Evolutionary conservation across 2,888 invertebrate species (phyloP).

Genomic region (Spilosoma lubricipeda): DNA sequence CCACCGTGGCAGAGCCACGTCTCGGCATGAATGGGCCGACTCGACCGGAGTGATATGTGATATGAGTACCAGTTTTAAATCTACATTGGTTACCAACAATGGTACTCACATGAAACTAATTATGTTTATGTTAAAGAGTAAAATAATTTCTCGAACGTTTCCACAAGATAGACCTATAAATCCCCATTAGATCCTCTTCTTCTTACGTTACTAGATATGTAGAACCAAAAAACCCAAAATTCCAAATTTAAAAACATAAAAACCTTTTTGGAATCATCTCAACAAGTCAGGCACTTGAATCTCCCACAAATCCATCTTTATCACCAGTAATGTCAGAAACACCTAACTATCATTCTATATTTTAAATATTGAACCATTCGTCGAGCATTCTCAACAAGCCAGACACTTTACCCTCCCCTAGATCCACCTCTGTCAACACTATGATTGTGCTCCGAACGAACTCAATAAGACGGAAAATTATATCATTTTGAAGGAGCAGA

Average conservation of each 20-base stretch:
- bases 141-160: too few species aligned
- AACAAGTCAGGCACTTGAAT: background rate
- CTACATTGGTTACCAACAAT: too few species aligned
- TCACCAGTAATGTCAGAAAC: background rate
- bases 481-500: constrained; percentile 55
- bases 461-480: constrained; percentile 63
- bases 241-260: background rate
- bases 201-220: background rate
- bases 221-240: background rate
- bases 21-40: too few species aligned
- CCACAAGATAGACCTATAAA: too few species aligned
- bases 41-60: too few species aligned
- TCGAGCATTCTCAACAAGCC: constrained; percentile 15
- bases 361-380: background rate
- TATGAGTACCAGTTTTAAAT: too few species aligned
- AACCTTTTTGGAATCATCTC: background rate
- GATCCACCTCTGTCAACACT: constrained; percentile 48
- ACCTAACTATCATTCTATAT: background rate
- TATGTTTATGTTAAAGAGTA: too few species aligned
- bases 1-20: too few species aligned
- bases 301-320: background rate
- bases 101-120: too few species aligned
- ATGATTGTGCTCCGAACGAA: constrained; percentile 46
- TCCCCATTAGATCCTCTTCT: background rate
- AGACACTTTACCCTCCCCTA: constrained; percentile 17